These are phyloP conservation scores for Isaurus tuberculatus DNA, from an alignment of 92 coral and sea anemone species.

Conservation along the genomic window DNA sequence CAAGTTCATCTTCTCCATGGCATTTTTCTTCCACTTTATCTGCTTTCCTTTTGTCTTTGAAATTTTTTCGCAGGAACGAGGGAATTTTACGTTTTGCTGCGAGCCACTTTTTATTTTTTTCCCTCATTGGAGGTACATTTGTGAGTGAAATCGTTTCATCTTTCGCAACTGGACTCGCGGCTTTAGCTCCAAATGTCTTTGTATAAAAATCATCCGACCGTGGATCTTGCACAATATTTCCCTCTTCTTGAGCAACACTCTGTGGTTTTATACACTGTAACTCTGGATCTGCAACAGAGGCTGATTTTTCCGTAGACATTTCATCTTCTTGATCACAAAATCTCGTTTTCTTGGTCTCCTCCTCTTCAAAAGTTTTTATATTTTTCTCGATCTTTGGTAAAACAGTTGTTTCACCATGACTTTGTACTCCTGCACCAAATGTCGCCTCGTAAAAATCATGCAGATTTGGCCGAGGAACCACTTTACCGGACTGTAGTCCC, in stretches of 20 bases:
- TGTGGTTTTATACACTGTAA: not conserved
- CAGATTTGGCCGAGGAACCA: not conserved
- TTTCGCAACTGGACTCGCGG: not conserved
- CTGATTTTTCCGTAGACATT: not conserved
- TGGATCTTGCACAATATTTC: not conserved
- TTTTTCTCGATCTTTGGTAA: not conserved
- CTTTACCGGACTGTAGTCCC: not conserved
- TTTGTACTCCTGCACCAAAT: conserved; percentile 6
- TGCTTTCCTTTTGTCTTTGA: too few relatives aligned
- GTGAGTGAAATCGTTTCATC: not conserved
- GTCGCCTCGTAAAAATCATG: not conserved
- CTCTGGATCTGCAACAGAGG: not conserved
- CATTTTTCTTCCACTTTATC: not conserved
- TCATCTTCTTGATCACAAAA: not conserved
- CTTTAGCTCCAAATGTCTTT: not conserved
- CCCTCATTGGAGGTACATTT: not conserved
- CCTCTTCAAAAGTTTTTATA: not conserved
- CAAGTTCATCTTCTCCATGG: not conserved
- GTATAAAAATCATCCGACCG: not conserved
- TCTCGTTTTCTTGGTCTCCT: not conserved
- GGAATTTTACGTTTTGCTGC: not conserved
- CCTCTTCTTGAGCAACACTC: conserved; percentile 7
- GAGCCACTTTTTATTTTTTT: not conserved
- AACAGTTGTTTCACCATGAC: not conserved
- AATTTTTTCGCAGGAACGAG: not conserved